Conservation (phyloP, 2,888 invertebrate species). For the Acleris emargana region DNA sequence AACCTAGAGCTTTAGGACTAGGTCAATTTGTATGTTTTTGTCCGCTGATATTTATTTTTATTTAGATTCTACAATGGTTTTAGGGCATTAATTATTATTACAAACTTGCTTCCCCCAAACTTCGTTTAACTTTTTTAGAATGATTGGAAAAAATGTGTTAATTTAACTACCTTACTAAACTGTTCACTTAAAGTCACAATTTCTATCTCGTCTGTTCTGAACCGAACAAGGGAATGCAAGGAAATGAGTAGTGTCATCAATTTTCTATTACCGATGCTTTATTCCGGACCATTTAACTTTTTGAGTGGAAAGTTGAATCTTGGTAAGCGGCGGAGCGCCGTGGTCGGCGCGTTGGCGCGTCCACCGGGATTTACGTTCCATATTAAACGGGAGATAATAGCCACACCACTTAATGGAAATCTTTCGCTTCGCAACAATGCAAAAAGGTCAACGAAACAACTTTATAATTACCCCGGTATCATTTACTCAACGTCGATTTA, state of each 20-base stretch:
- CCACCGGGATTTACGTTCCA: constrained; percentile 43
- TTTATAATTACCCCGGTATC: background rate
- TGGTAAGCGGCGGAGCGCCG: constrained; percentile 54
- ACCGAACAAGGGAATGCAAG: constrained; percentile 51
- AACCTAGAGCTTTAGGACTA: too few species aligned
- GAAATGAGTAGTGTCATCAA: constrained; percentile 74
- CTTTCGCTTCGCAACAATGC: background rate
- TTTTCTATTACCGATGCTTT: constrained; percentile 72
- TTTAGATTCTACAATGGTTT: too few species aligned
- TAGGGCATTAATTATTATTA: too few species aligned
- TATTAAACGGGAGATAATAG: constrained; percentile 53
- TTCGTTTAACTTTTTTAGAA: too few species aligned
- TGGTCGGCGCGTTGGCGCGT: constrained; percentile 51
- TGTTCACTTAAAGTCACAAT: constrained; percentile 9
- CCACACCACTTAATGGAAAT: constrained; percentile 39
- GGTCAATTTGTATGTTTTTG: too few species aligned
- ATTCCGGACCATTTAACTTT: constrained; percentile 75
- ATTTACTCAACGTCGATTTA: constrained; percentile 34
- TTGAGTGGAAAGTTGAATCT: constrained; percentile 66
- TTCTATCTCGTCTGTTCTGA: constrained; percentile 19
- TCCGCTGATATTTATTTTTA: too few species aligned
- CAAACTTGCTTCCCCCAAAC: too few species aligned
- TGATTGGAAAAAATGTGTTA: too few species aligned
- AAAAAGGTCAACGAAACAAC: background rate
- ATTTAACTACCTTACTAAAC: background rate